phyloP scores from a whole-genome alignment of 2,888 invertebrate genomes.

The Tolmerus cingulatus region DNA sequence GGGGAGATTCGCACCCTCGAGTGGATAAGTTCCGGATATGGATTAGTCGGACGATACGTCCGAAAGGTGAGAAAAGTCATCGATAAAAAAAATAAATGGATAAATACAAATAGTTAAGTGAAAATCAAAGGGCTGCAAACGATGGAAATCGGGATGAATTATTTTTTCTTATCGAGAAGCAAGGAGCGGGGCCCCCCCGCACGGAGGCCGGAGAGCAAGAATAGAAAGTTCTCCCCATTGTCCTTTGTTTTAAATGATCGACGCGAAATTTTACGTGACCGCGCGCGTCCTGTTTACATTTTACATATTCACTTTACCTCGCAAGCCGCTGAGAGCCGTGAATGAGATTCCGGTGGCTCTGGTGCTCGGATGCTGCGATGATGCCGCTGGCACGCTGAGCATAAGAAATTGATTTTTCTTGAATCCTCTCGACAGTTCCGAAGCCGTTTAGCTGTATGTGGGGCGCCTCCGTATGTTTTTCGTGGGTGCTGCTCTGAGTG shows the following conservation, averaged over 20 bases:
- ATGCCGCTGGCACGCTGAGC: conserved; percentile 23
- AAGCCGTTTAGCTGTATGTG: conserved; percentile 1
- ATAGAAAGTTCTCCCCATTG: conserved; percentile 35
- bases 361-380: background rate
- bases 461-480: background rate
- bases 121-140: background rate
- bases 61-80: conserved; percentile 19
- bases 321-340: conserved; percentile 35
- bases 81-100: background rate
- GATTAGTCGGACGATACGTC: background rate
- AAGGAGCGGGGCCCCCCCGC: background rate
- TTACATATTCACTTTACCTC: conserved; percentile 40
- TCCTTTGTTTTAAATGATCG: conserved; percentile 50
- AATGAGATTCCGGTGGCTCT: conserved; percentile 15
- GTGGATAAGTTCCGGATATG: background rate
- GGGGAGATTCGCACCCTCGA: background rate
- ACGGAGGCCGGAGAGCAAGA: conserved; percentile 23
- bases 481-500: background rate
- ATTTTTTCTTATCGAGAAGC: background rate
- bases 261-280: conserved; percentile 50
- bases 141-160: background rate
- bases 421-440: conserved; percentile 38
- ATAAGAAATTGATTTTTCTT: conserved; percentile 49
- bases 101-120: background rate
- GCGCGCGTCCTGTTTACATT: conserved; percentile 49